Evolutionary conservation across 2,113 vertebrate genomes (phyloP).

Genomic region (Etheostoma spectabile): DNA sequence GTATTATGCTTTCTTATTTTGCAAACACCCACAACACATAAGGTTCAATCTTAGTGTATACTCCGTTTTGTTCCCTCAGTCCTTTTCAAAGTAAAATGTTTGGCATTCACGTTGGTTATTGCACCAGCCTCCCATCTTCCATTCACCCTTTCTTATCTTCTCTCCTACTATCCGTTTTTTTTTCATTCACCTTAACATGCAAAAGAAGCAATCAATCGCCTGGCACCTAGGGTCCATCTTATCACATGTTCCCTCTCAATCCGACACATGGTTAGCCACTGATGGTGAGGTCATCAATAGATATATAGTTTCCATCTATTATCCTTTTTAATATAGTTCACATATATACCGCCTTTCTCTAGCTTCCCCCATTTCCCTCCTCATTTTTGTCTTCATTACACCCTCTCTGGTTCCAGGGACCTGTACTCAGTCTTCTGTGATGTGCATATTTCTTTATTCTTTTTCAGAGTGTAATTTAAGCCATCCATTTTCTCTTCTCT

Average conservation of each 20-base stretch:
- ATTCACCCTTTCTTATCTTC: constrained; percentile 45
- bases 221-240: constrained; percentile 56
- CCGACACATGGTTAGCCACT: constrained; percentile 54
- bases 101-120: constrained; percentile 46
- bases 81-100: constrained; percentile 16
- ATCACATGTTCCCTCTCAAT: constrained; percentile 59
- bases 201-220: constrained; percentile 60
- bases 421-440: constrained; percentile 52
- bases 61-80: background rate
- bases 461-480: constrained; percentile 53
- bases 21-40: background rate
- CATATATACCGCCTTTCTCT: constrained; percentile 4
- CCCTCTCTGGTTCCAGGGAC: constrained; percentile 45
- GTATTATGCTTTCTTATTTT: background rate
- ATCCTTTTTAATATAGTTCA: constrained; percentile 39
- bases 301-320: constrained; percentile 52
- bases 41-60: background rate
- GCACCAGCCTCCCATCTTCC: constrained; percentile 12
- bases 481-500: constrained; percentile 26
- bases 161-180: constrained; percentile 40
- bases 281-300: constrained; percentile 60
- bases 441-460: constrained; percentile 54
- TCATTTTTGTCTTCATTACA: constrained; percentile 59
- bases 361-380: constrained; percentile 18
- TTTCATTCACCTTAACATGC: constrained; percentile 34